Percentiles rank a stretch among this genome's conserved stretches.
Conservation (phyloP, 2,113 vertebrate genomes). For the Pachyramphus minor region DNA sequence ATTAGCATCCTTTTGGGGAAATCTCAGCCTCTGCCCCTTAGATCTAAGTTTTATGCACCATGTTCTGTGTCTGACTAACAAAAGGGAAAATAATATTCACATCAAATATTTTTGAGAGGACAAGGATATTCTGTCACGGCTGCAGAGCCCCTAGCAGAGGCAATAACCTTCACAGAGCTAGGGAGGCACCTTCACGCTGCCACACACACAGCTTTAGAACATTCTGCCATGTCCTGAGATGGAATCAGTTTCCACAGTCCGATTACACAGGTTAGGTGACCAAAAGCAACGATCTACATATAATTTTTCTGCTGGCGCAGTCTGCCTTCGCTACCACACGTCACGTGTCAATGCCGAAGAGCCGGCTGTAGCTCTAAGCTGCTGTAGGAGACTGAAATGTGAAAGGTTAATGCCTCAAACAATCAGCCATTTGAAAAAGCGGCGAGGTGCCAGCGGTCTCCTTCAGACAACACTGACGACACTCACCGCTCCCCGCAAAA, state of each 20-base stretch:
- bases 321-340: background rate
- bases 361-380: too few species aligned
- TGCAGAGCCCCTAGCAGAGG: background rate
- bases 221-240: background rate
- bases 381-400: background rate
- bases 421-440: background rate
- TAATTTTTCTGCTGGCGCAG: background rate
- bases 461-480: background rate
- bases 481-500: too few species aligned
- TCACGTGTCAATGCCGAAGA: too few species aligned
- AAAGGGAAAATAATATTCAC: background rate
- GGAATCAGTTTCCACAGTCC: fast-evolving
- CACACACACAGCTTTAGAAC: background rate
- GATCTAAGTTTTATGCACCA: background rate
- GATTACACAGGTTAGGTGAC: fast-evolving
- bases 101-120: fast-evolving
- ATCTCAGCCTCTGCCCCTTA: fast-evolving
- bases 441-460: background rate
- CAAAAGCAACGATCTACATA: fast-evolving
- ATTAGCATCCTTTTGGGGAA: background rate
- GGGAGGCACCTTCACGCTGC: background rate
- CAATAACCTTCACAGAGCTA: background rate
- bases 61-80: fast-evolving
- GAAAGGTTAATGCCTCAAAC: background rate
- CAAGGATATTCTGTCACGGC: background rate